These are phyloP conservation scores for Xenus cinereus DNA, from an alignment of 2,113 vertebrate species.

Conservation along the genomic window DNA sequence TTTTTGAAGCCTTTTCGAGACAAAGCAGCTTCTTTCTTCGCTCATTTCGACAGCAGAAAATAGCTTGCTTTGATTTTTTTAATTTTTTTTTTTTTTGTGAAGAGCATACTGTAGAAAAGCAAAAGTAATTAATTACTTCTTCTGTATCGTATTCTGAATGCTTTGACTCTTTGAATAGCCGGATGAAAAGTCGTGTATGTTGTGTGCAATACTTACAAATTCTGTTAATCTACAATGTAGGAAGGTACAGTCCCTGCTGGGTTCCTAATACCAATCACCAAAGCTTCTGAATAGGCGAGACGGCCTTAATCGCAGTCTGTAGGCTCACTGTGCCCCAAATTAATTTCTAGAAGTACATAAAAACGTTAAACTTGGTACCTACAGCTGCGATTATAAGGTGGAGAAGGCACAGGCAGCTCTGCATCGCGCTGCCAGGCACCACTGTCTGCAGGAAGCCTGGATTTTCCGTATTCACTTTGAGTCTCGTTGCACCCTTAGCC, in stretches of 20 bases:
- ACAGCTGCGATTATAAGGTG: background rate
- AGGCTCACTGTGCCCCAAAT: background rate
- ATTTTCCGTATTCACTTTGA: background rate
- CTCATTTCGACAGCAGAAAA: background rate
- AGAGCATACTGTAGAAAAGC: background rate
- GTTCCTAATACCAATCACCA: background rate
- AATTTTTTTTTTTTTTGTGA: background rate
- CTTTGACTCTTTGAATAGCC: background rate
- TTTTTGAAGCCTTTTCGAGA: conserved; percentile 11
- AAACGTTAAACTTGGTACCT: background rate
- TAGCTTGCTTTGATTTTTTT: background rate
- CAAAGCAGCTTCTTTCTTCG: conserved; percentile 7
- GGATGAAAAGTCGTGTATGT: background rate
- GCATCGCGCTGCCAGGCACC: background rate
- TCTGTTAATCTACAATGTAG: background rate
- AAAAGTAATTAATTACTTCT: background rate
- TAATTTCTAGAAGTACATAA: background rate
- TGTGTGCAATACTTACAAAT: background rate
- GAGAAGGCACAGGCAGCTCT: background rate
- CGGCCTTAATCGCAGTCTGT: background rate
- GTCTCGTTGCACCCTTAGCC: background rate
- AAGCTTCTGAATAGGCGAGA: background rate
- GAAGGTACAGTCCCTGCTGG: background rate
- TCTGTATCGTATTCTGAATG: background rate
- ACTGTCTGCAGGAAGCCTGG: background rate